These are phyloP conservation scores for Polydrusus tereticollis DNA, from an alignment of 2,888 invertebrate genomes.

Conservation along the genomic window DNA sequence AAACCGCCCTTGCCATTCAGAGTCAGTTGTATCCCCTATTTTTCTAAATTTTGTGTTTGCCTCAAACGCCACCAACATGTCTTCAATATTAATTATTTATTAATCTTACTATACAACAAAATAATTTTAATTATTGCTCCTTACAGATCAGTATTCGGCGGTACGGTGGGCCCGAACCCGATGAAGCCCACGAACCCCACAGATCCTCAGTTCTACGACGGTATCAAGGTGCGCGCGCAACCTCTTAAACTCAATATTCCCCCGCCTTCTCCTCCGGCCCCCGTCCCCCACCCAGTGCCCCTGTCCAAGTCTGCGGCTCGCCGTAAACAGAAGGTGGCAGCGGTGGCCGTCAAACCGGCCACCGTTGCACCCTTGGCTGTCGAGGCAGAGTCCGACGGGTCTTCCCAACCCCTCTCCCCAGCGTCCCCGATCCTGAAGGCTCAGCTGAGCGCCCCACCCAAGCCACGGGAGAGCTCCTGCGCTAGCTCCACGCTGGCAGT, in stretches of 20 bases:
- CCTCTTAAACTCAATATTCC: conserved; percentile 70
- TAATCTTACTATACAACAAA: too few relatives aligned
- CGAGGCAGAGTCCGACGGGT: conserved; percentile 52
- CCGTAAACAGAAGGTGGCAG: conserved; percentile 36
- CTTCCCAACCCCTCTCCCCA: conserved; percentile 68
- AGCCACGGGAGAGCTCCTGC: conserved; percentile 61
- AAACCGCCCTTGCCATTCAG: too few relatives aligned
- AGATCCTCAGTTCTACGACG: conserved; percentile 76
- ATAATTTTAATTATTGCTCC: not conserved
- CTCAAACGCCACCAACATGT: too few relatives aligned
- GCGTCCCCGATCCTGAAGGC: conserved; percentile 88
- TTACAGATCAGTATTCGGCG: conserved; percentile 84
- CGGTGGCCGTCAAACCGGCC: conserved; percentile 28
- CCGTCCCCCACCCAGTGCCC: conserved; percentile 6
- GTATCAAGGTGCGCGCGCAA: conserved; percentile 76
- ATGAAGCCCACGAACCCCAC: conserved; percentile 71
- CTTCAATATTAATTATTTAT: too few relatives aligned
- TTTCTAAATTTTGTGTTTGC: too few relatives aligned
- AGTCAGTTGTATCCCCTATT: too few relatives aligned
- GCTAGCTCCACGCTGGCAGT: conserved; percentile 63
- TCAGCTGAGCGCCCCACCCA: conserved; percentile 81
- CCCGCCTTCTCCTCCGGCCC: conserved; percentile 54
- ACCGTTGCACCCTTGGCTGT: conserved; percentile 44
- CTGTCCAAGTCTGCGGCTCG: conserved; percentile 23
- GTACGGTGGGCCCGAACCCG: conserved; percentile 84